A percentile compares a stretch with the other conserved stretches of the same genome.
phyloP scores from a whole-genome alignment of 1,140 invertebrate species.

The Triops cancriformis region DNA sequence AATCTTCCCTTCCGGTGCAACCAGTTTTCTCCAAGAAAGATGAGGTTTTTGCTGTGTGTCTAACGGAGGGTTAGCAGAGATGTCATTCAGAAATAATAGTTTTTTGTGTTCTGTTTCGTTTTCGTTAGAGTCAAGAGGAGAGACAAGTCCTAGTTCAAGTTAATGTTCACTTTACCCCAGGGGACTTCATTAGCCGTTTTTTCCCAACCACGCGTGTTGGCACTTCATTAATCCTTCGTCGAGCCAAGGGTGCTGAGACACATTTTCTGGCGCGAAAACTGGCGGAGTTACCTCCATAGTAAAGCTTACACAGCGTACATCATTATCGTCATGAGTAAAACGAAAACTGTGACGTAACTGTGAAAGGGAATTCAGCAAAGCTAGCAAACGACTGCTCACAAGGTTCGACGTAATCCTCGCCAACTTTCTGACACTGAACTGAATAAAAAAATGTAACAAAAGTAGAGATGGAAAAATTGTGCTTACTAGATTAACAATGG shows the following conservation, averaged over 20 bases:
- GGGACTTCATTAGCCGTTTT: conserved; percentile 2
- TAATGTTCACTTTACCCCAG: neutral
- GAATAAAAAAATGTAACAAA: too few relatives aligned
- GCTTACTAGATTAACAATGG: too few relatives aligned
- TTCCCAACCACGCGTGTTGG: neutral
- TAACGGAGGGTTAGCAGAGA: neutral
- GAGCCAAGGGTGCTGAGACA: neutral
- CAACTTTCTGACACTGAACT: too few relatives aligned
- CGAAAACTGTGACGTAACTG: too few relatives aligned
- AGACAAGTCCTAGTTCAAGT: neutral
- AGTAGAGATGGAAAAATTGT: too few relatives aligned
- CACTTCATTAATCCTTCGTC: neutral
- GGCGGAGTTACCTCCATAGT: too few relatives aligned
- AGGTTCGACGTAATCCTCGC: too few relatives aligned
- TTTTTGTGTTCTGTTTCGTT: conserved; percentile 10
- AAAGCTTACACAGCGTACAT: too few relatives aligned
- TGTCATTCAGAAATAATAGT: conserved; percentile 7
- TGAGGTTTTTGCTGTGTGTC: neutral
- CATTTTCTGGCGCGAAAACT: neutral
- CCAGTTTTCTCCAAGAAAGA: neutral
- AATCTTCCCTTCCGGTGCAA: neutral
- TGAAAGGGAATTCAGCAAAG: too few relatives aligned
- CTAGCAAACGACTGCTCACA: too few relatives aligned
- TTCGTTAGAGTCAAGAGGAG: neutral
- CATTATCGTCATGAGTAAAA: too few relatives aligned